phyloP scores from a whole-genome alignment of 1,140 invertebrate genomes.

The Adoxophyes honmai region DNA sequence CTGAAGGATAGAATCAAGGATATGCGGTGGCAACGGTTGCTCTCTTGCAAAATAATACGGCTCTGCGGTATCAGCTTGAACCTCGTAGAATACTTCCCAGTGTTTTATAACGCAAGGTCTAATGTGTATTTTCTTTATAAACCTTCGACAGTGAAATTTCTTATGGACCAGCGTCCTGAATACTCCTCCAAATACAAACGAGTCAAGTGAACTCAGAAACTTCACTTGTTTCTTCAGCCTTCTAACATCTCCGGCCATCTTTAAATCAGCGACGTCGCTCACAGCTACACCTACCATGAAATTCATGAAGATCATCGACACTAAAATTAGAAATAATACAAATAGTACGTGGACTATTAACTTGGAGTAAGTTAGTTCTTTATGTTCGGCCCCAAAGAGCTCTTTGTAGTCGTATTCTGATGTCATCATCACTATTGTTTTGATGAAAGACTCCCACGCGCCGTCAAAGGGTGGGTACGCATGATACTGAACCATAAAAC shows the following conservation, averaged over 20 bases:
- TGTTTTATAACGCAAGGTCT: background rate
- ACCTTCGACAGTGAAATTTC: background rate
- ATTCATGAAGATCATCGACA: constrained; percentile 76
- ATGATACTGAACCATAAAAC: constrained; percentile 52
- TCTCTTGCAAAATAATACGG: background rate
- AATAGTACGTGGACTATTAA: constrained; percentile 64
- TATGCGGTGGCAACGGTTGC: background rate
- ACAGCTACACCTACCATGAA: constrained; percentile 77
- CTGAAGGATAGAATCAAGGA: background rate
- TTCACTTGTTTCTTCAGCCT: constrained; percentile 33
- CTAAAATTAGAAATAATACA: constrained; percentile 71
- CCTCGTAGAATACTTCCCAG: background rate
- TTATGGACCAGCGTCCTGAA: constrained; percentile 19
- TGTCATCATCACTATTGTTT: constrained; percentile 66
- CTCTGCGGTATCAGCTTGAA: background rate
- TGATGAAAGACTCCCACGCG: constrained; percentile 44
- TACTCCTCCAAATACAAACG: background rate
- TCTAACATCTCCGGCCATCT: constrained; percentile 50
- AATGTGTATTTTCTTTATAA: background rate
- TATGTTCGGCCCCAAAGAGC: constrained; percentile 24
- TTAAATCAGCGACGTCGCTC: constrained; percentile 73
- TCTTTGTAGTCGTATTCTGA: constrained; percentile 56
- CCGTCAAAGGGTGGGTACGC: constrained; percentile 32
- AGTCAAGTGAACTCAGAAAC: constrained; percentile 20
- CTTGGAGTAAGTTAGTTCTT: constrained; percentile 13